These are phyloP conservation scores for Forbesichthys papilliferus DNA, from an alignment of 2,113 vertebrate species.

Conservation along the genomic window DNA sequence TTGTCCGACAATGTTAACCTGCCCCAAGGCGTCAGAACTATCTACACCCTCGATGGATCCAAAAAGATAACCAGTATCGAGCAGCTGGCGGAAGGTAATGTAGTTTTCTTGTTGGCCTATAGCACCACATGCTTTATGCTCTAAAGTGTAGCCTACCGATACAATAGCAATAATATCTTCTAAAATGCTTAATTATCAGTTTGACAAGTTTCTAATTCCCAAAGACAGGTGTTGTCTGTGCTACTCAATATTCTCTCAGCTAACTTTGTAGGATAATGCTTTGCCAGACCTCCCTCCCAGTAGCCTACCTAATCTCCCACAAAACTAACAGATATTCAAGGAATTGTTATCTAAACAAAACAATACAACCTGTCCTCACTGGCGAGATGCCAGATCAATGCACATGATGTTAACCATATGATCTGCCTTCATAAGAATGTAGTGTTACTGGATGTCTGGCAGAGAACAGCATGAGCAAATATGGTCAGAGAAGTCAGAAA, in stretches of 20 bases:
- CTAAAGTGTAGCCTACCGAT: neutral
- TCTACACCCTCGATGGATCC: conserved; percentile 90
- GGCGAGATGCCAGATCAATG: neutral
- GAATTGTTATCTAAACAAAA: neutral
- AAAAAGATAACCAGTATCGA: conserved; percentile 87
- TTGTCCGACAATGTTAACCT: conserved; percentile 98
- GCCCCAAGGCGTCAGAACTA: conserved; percentile 95
- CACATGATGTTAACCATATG: too few species aligned
- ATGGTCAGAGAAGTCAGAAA: too few species aligned
- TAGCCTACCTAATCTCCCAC: neutral
- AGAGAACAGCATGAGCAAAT: too few species aligned
- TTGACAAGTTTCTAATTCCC: neutral
- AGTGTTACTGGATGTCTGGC: neutral
- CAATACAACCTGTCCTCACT: neutral
- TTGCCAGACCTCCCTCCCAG: conserved; percentile 1
- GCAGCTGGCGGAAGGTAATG: conserved; percentile 91
- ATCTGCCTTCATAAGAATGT: neutral
- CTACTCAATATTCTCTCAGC: conserved; percentile 1
- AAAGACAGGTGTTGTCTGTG: conserved; percentile 18
- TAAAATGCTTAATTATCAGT: neutral
- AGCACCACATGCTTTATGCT: too few species aligned
- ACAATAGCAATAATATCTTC: too few species aligned
- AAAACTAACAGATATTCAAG: neutral
- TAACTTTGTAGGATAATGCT: conserved; percentile 1
- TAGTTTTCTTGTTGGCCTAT: neutral